phyloP scores from a whole-genome alignment of 92 coral and sea anemone species.

The Epizoanthus rinbou region DNA sequence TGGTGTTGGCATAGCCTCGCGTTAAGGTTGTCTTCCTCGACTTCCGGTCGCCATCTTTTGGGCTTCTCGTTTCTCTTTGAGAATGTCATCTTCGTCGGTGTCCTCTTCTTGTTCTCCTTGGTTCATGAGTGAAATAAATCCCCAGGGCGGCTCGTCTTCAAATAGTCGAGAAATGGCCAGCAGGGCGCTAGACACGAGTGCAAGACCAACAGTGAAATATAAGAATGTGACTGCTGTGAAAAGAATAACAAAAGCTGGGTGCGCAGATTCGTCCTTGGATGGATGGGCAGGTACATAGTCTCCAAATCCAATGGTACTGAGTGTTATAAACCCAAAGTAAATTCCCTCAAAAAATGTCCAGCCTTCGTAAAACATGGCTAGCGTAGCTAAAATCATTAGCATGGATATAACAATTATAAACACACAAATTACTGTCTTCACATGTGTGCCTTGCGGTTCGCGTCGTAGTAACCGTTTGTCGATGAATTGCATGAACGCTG shows the following conservation, averaged over 20 bases:
- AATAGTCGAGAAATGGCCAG: conserved; percentile 95
- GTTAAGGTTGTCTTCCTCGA: conserved; percentile 25
- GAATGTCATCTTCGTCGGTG: conserved; percentile 69
- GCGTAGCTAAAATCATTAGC: conserved; percentile 76
- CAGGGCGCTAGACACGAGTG: conserved; percentile 97
- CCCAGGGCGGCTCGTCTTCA: conserved; percentile 99
- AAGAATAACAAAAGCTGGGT: conserved; percentile 90
- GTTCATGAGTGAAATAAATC: conserved; percentile 80
- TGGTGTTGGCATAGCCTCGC: neutral
- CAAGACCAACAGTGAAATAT: conserved; percentile 96
- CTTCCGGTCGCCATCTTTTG: conserved; percentile 46
- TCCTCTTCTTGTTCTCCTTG: conserved; percentile 73
- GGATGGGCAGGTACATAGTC: conserved; percentile 98
- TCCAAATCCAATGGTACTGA: conserved; percentile 97
- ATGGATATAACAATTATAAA: conserved; percentile 80
- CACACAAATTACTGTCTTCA: conserved; percentile 85
- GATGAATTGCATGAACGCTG: conserved; percentile 72
- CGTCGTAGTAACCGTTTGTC: conserved; percentile 75
- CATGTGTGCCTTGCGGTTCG: conserved; percentile 78
- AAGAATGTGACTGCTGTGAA: conserved; percentile 94
- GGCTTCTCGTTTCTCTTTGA: conserved; percentile 68
- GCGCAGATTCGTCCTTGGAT: conserved; percentile 70
- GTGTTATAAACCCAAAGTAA: conserved; percentile 93
- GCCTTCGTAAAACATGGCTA: conserved; percentile 94
- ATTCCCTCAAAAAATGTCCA: conserved; percentile 99